Base-by-base conservation (phyloP, 2,888 invertebrate species). In the Trichopria drosophilae region DNA sequence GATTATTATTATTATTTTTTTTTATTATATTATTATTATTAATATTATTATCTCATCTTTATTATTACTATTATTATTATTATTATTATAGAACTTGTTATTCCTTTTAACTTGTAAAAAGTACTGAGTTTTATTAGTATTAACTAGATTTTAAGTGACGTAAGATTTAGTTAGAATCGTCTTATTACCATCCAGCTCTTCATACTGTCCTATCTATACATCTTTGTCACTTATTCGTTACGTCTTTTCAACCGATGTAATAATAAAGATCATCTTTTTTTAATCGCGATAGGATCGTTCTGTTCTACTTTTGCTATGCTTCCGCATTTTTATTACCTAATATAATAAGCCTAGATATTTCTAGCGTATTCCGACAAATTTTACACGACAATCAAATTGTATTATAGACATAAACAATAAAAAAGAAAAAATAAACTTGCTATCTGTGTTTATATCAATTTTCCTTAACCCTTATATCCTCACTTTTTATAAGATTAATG, bases 91-190 rank as follows among this genome's bases (percentile, higher is more conserved):
- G 61, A 72, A 66, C 68, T 74, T 74, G 74, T 74, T 74, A 74
- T 74, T 69, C 67, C 69, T 72, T 74, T 69, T 70, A 74, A 71
- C 67, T 69, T 74, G 74, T 74, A 74, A 74, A 74, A 74, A 74
- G 74, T 74, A 74, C 74, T 74, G 72, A 74, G 69, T 74, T 74
- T 74, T 72, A 74, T 73, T 72, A 70, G 69, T 69, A 69, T 70
- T 71, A 71, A 71, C 59, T 69, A 68, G 61, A 65, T 58, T 54
- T 57, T 69, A 71, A 68, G 65, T 67, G 65, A 71, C 62, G 51
- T 65, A 65, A 67, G 66, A 64, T 67, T 68, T 63, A 61, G 60
- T 69, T 68, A 59, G 58, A 58, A 39, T 52, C 52, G 49, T 67
- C 64, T 63, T 65, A 65, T 65, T 60, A 44, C 55, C 51, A 60